Evolutionary conservation across 2,113 vertebrate species (phyloP).

Genomic region (Chunga burmeisteri): DNA sequence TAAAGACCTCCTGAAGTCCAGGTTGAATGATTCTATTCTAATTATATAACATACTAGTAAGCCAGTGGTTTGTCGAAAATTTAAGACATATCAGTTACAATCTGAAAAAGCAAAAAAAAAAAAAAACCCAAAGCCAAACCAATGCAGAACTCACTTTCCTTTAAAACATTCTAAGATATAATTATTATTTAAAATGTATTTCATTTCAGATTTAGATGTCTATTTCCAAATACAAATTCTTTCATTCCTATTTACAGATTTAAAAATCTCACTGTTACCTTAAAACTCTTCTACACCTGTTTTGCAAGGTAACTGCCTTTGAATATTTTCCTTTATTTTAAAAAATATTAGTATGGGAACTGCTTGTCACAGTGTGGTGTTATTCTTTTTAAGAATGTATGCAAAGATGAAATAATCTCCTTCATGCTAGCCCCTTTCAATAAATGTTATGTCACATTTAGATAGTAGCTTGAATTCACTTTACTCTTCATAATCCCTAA

Average conservation of each 20-base stretch:
- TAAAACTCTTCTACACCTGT: neutral
- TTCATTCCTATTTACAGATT: neutral
- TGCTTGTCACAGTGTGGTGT: neutral
- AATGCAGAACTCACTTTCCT: neutral
- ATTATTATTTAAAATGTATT: neutral
- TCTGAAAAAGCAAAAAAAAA: no score
- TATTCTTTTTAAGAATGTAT: neutral
- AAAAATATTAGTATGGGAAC: neutral
- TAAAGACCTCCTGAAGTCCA: neutral
- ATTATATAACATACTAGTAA: neutral
- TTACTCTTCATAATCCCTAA: neutral
- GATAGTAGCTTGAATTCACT: neutral
- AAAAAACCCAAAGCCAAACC: no score
- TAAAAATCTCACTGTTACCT: neutral
- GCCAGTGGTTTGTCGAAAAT: neutral
- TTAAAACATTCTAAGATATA: neutral
- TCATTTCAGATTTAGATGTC: neutral
- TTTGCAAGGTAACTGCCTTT: neutral
- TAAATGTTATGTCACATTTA: neutral
- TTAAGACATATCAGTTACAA: neutral
- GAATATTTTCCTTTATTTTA: neutral
- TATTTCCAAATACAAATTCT: neutral
- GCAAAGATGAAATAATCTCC: neutral
- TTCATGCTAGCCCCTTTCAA: neutral
- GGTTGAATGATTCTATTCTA: neutral